Evolutionary conservation across 2,888 invertebrate genomes (phyloP).

Genomic region (Cheilosia vernalis): DNA sequence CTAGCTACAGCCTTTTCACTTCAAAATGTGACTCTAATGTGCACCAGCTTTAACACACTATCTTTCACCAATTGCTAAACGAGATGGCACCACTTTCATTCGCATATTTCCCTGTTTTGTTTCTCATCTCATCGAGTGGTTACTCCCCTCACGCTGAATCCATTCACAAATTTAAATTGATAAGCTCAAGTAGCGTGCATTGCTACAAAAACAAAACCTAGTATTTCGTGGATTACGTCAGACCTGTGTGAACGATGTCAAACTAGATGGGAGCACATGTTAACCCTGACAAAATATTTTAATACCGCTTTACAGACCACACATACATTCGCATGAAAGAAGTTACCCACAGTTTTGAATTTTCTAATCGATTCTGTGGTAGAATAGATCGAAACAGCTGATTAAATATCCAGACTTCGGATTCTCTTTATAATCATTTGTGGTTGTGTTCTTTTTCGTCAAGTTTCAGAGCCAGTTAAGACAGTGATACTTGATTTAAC

Average conservation of each 20-base stretch:
- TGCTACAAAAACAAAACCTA: constrained; percentile 18
- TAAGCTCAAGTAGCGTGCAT: constrained; percentile 14
- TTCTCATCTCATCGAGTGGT: neutral
- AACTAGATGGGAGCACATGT: constrained; percentile 31
- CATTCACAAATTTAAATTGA: constrained; percentile 39
- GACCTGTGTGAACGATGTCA: constrained; percentile 15
- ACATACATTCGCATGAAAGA: neutral
- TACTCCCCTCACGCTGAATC: neutral
- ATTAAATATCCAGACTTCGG: neutral
- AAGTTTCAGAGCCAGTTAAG: neutral
- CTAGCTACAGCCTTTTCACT: no score
- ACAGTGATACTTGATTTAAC: neutral
- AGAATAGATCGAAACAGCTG: constrained; percentile 25
- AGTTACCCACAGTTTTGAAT: neutral
- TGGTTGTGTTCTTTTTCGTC: neutral
- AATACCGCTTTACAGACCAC: neutral
- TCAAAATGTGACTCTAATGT: no score
- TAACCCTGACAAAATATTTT: constrained; percentile 55
- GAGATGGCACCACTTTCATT: neutral
- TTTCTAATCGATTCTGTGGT: constrained; percentile 29
- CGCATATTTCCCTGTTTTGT: neutral
- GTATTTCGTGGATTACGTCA: constrained; percentile 49
- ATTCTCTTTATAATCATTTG: neutral
- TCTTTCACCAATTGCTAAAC: no score
- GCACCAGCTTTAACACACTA: no score